Base-by-base conservation (phyloP, 64 coral and sea anemone species). In the Montipora efflorescens region DNA sequence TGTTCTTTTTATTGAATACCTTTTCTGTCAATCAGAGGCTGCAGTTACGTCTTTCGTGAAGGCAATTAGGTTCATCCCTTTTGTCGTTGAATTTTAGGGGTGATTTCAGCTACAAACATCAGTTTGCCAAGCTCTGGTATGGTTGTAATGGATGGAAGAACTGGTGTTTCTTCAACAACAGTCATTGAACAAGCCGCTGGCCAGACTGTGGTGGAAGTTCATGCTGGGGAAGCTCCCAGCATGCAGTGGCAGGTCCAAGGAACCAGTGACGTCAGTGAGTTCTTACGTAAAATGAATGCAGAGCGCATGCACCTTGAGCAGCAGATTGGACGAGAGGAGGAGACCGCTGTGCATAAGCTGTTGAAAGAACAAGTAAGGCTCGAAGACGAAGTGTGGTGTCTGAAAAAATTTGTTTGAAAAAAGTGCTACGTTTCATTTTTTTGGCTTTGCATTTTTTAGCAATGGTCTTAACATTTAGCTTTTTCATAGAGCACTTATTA, bases 291-390 rank as follows among this genome's bases (percentile, higher is more conserved):
- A 80, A 94, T 96, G 92, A 99, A 99, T 48, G 88, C 91, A 66
- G 98, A 99, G 68, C 88, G 98, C 92, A 96, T 99, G 21, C 91
- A 99, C 67, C 59, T 99, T 21, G 98, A 99, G 53, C 98, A 99
- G 61, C 88, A 94, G 6, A 36, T 96, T 57, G 78, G 93, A 53
- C 83, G 95, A 46, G 95, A 96, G 19, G 98, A 99, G 75, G 92
- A 99, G 74, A 96, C 95, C 47, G 79, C 92, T 43, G 84, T 94
- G 18, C 95, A 96, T 64, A 99, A 90, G 67, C 75, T 95, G 13
- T 66, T 99, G 16, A 99, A 88, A 43, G 91, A 94, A 87, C 98
- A 99, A 80, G 98, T 99, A 77, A 74, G 76, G 59, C 7, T 55
- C 36, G 7, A 1, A 74, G 28, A 57, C 5, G 25, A 16, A 8